Evolutionary conservation across 2,888 invertebrate genomes (phyloP), one percentile per base, ranked within the genome.

Genomic region (Melieria picta): DNA sequence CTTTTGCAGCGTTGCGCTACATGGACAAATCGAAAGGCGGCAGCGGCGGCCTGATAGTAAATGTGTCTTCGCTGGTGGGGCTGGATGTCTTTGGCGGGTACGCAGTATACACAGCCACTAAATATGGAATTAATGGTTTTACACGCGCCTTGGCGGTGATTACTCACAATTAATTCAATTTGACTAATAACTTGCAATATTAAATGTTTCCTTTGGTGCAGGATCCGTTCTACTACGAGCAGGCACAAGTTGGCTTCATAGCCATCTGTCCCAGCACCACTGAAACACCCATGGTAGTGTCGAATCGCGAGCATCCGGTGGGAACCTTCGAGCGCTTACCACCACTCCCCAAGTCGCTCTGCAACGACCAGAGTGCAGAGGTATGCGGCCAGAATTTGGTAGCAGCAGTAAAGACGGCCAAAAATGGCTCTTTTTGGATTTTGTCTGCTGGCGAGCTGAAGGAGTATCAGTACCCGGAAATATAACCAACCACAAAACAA

Each of bases 1-100:
- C 81, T 3, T 71, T 82, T 71, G 79, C 80, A 65, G 83, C 80
- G 4, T 69, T 84, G 43, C 76, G 79, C 7, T 80, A 83, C 16
- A 85, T 85, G 85, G 79, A 82, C 46, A 82, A 79, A 55, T 80
- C 82, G 43, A 80, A 83, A 16, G 83, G 83, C 3, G 84, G 83
- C 4, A 73, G 72, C 4, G 85, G 84, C 7, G 83, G 83, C 1
- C 78, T 81, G 13, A 82, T 85, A 60, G 76, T 81, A 7, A 85
- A 84, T 77, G 76, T 85, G 3, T 78, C 83, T 0, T 85, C 84
- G 0, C 64, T 77, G 6, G 72, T 72, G 4, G 77, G 77, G 0
- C 43, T 80, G 30, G 74, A 75, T 65, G 72, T 76, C 3, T 66
- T 70, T 42, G 73, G 72, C 11, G 63, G 65, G 3, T 66, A 68